These are phyloP conservation scores for Rhinoraja longicauda DNA, from an alignment of 2,797 vertebrate species.

Conservation along the genomic window DNA sequence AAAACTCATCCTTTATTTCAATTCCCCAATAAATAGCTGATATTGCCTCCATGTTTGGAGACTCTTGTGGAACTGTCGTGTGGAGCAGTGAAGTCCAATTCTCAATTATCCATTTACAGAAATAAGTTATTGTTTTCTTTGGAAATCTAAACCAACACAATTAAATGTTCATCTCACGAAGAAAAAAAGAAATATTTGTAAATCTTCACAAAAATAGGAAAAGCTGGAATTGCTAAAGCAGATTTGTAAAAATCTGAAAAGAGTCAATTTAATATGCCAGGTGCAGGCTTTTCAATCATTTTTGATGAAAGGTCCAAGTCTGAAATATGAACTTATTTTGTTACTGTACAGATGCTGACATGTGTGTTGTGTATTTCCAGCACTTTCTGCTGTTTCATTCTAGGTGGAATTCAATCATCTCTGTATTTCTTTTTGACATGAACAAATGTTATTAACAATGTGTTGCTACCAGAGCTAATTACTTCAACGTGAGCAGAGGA, in stretches of 20 bases:
- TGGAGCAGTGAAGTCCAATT: not conserved
- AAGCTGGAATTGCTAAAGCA: not conserved
- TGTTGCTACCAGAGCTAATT: not conserved
- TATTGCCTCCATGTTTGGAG: not conserved
- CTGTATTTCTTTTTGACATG: not conserved
- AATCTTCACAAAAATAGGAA: not conserved
- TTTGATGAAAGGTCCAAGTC: not conserved
- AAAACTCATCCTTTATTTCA: not conserved
- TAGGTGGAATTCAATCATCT: not conserved
- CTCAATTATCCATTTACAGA: not conserved
- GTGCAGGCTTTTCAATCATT: not conserved
- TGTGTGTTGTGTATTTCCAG: not conserved
- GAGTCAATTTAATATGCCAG: not conserved
- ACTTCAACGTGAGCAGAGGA: not conserved
- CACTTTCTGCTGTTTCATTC: not conserved
- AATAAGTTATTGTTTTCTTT: not conserved
- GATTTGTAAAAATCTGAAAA: not conserved
- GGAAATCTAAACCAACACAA: not conserved
- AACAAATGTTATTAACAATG: constrained; percentile 19
- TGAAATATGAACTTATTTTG: not conserved
- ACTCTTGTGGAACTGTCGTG: not conserved
- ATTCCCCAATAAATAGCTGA: not conserved
- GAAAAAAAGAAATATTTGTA: not conserved
- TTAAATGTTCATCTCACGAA: not conserved
- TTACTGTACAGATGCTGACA: not conserved